Conservation (phyloP, 2,888 invertebrate genomes). For the Drosophila niveifrons region DNA sequence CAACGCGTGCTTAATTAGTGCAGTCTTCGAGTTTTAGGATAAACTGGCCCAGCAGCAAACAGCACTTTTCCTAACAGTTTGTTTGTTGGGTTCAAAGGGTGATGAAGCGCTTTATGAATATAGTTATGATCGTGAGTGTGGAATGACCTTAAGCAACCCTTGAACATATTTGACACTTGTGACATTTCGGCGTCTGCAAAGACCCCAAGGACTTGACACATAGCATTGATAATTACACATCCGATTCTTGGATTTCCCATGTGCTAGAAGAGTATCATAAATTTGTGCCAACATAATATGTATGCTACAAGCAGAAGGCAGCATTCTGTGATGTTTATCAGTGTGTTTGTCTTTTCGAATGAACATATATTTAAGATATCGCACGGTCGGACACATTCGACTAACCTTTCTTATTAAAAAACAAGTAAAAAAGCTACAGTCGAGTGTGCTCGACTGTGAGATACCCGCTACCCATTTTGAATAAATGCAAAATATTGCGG, state of each 20-base stretch:
- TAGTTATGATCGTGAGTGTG: constrained; percentile 32
- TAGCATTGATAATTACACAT: constrained; percentile 76
- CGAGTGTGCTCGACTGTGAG: too few relatives aligned
- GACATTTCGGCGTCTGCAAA: constrained; percentile 22
- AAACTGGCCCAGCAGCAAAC: constrained; percentile 18
- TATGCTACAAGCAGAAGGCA: too few relatives aligned
- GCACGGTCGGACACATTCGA: too few relatives aligned
- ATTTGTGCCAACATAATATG: too few relatives aligned
- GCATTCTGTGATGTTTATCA: too few relatives aligned
- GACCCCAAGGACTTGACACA: constrained; percentile 70
- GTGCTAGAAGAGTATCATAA: constrained; percentile 4
- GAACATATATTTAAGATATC: too few relatives aligned
- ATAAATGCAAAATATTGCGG: too few relatives aligned
- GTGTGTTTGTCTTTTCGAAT: too few relatives aligned
- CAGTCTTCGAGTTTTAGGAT: constrained; percentile 5
- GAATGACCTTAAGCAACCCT: constrained; percentile 64
- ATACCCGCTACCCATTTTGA: too few relatives aligned
- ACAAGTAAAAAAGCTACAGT: too few relatives aligned
- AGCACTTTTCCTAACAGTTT: constrained; percentile 34
- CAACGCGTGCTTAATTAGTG: constrained; percentile 83
- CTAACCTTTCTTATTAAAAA: too few relatives aligned
- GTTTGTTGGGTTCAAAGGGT: constrained; percentile 68
- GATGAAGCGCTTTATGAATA: constrained; percentile 51
- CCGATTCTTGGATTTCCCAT: constrained; percentile 23
- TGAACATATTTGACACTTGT: constrained; percentile 60